These are phyloP conservation scores for Micronycteris hirsuta DNA, from an alignment of 2,113 vertebrate species.

Conservation along the genomic window DNA sequence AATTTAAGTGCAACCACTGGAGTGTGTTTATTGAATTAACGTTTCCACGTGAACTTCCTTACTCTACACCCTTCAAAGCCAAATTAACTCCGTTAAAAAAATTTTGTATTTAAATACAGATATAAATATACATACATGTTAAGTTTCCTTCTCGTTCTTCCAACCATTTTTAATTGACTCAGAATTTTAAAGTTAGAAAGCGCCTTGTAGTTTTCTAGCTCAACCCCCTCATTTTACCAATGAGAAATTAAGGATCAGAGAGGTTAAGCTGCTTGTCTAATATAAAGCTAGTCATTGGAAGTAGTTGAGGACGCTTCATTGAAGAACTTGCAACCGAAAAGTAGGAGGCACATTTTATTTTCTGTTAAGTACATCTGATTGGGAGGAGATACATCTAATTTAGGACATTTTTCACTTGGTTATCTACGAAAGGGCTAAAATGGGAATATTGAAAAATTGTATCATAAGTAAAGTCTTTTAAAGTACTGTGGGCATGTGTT, in stretches of 20 bases:
- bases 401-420: background rate
- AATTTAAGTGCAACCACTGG: background rate
- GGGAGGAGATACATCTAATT: background rate
- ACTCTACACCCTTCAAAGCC: background rate
- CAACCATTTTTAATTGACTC: background rate
- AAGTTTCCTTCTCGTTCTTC: background rate
- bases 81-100: background rate
- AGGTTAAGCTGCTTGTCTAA: background rate
- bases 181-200: conserved; percentile 7
- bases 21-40: background rate
- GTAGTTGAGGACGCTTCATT: background rate
- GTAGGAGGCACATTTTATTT: background rate
- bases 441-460: background rate
- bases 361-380: background rate
- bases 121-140: background rate
- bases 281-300: background rate
- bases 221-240: background rate
- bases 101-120: background rate
- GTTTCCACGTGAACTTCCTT: background rate
- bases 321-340: background rate
- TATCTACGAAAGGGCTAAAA: background rate
- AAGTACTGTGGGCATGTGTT: background rate
- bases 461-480: background rate
- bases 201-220: background rate
- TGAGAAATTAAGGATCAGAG: background rate